Percentiles rank a stretch among this genome's conserved stretches.
Conservation (phyloP, 2,797 vertebrate genomes). For the Gymnoscopelus braueri region DNA sequence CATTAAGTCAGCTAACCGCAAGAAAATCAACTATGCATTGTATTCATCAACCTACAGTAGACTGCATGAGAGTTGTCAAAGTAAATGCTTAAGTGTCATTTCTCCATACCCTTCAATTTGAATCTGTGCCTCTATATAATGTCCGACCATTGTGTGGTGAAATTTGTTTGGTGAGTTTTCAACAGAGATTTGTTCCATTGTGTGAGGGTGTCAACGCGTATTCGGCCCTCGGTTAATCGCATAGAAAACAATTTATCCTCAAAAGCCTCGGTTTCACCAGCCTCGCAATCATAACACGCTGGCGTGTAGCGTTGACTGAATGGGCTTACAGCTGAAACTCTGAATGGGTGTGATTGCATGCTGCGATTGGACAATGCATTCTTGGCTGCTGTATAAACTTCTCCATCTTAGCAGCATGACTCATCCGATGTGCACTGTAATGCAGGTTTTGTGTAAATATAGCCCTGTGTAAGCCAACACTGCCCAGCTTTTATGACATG, state of each 20-base stretch:
- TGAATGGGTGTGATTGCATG: constrained; percentile 26
- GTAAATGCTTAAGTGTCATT: no score
- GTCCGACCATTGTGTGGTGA: no score
- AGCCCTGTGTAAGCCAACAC: constrained; percentile 54
- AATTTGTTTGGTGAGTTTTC: no score
- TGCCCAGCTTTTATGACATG: constrained; percentile 44
- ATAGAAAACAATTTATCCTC: constrained; percentile 12
- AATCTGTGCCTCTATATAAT: no score
- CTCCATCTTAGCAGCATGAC: constrained; percentile 60
- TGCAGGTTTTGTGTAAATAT: constrained; percentile 59
- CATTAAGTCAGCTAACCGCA: no score
- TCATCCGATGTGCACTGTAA: constrained; percentile 64
- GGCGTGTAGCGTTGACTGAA: constrained; percentile 5
- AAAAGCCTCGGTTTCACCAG: constrained; percentile 11
- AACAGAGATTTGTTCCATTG: constrained; percentile 1
- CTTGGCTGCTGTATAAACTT: constrained; percentile 70
- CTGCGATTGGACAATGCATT: constrained; percentile 49
- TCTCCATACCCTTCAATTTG: no score
- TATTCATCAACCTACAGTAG: no score
- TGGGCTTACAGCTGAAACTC: constrained; percentile 4
- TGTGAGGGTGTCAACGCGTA: constrained; percentile 19
- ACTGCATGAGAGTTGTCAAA: no score
- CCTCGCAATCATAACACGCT: neutral
- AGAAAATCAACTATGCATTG: no score
- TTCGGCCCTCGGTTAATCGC: constrained; percentile 1